phyloP scores from a whole-genome alignment of 2,888 invertebrate species.

The Rhamphomyia laevipes region DNA sequence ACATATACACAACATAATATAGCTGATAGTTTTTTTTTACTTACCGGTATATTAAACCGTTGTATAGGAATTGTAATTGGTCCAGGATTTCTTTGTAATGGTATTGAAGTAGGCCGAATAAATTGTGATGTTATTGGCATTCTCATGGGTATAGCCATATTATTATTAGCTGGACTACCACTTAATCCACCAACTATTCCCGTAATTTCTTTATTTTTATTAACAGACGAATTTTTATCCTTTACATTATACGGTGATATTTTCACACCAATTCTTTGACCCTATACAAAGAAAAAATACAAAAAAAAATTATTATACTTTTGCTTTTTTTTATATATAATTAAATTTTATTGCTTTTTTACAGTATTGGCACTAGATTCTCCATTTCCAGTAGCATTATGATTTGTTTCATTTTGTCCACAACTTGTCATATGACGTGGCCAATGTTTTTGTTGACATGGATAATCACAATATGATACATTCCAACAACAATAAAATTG shows the following conservation, averaged over 20 bases:
- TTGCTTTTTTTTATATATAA: neutral
- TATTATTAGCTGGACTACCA: too few relatives aligned
- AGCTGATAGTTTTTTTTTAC: slow-evolving; percentile 4
- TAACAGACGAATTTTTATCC: slow-evolving; percentile 5
- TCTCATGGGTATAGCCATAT: slow-evolving; percentile 3
- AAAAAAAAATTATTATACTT: neutral
- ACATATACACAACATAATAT: too few relatives aligned
- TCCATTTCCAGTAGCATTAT: neutral
- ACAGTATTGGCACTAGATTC: slow-evolving; percentile 4
- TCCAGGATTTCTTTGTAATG: neutral
- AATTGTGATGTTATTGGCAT: slow-evolving; percentile 14
- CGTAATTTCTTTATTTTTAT: neutral
- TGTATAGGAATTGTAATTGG: slow-evolving; percentile 21
- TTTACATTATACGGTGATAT: slow-evolving; percentile 6
- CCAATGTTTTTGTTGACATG: slow-evolving; percentile 84
- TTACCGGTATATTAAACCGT: slow-evolving; percentile 30
- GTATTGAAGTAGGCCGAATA: neutral
- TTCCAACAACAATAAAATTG: slow-evolving; percentile 95
- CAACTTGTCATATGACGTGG: slow-evolving; percentile 46
- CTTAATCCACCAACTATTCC: too few relatives aligned
- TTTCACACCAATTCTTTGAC: slow-evolving; percentile 12
- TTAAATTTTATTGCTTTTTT: slow-evolving; percentile 1
- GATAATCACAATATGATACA: slow-evolving; percentile 83
- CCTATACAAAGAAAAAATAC: neutral
- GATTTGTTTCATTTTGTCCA: slow-evolving; percentile 20